Evolutionary conservation across 2,113 vertebrate species (phyloP).

Genomic region (Cyprinodon tularosa): DNA sequence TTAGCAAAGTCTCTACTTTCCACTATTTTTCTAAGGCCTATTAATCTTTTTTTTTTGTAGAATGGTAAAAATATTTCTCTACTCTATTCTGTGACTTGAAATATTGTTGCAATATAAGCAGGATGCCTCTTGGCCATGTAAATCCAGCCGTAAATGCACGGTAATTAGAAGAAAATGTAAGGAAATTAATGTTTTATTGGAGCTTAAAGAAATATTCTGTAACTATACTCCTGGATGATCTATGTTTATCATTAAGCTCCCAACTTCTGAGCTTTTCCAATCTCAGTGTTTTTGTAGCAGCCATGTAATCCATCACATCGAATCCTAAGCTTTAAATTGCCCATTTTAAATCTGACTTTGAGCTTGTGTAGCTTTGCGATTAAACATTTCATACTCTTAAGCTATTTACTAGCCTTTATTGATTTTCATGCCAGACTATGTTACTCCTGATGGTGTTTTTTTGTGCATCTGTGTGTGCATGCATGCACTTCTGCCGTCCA

Average conservation of each 20-base stretch:
- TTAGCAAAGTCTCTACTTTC: not conserved
- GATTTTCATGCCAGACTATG: constrained; percentile 55
- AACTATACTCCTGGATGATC: not conserved
- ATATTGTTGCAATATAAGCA: constrained; percentile 30
- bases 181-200: not conserved
- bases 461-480: constrained; percentile 35
- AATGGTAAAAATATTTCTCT: not conserved
- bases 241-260: constrained; percentile 31
- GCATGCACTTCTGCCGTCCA: constrained; percentile 24
- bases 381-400: constrained; percentile 51
- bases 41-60: not conserved
- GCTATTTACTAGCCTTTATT: constrained; percentile 51
- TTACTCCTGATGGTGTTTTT: constrained; percentile 13
- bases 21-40: not conserved
- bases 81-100: not conserved
- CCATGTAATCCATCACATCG: constrained; percentile 65
- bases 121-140: not conserved
- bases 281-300: constrained; percentile 59
- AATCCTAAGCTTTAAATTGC: constrained; percentile 49
- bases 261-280: constrained; percentile 32
- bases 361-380: constrained; percentile 20
- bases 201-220: constrained; percentile 2
- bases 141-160: not conserved
- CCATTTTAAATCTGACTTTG: constrained; percentile 31
- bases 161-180: constrained; percentile 7